Percentiles rank a stretch among this genome's conserved stretches.
These are phyloP conservation scores for Philopedon plagiatum DNA, from an alignment of 2,888 invertebrate species.

Conservation along the genomic window DNA sequence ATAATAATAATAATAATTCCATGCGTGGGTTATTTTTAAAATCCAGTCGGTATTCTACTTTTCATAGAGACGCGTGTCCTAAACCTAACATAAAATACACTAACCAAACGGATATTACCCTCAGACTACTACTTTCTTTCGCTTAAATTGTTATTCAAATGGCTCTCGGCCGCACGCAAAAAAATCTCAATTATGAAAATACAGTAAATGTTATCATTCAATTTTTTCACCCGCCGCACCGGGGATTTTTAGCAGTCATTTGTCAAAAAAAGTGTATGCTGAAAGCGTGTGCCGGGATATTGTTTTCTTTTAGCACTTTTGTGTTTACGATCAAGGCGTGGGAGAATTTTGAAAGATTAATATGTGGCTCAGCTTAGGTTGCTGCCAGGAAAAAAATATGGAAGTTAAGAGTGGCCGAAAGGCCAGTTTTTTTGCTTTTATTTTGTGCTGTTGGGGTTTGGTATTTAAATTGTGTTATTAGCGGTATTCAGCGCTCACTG, in stretches of 20 bases:
- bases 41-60: no score
- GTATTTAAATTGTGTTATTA: no score
- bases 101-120: no score
- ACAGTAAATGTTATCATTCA: background rate
- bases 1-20: no score
- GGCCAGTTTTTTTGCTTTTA: conserved; percentile 23
- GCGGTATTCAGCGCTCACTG: no score
- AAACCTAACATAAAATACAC: no score
- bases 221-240: background rate
- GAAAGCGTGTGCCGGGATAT: background rate
- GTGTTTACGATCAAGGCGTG: conserved; percentile 1
- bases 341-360: conserved; percentile 36
- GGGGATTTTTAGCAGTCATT: background rate
- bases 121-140: no score
- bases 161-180: background rate
- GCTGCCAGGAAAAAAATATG: conserved; percentile 33
- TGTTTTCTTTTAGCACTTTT: conserved; percentile 7
- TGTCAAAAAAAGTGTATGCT: conserved; percentile 3
- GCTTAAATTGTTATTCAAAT: background rate
- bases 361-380: conserved; percentile 29
- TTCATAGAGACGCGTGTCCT: no score
- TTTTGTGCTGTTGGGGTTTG: no score
- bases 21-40: no score
- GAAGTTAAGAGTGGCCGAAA: conserved; percentile 10
- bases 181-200: background rate